phyloP scores from a whole-genome alignment of 2,113 vertebrate genomes.

The Piprites chloris region DNA sequence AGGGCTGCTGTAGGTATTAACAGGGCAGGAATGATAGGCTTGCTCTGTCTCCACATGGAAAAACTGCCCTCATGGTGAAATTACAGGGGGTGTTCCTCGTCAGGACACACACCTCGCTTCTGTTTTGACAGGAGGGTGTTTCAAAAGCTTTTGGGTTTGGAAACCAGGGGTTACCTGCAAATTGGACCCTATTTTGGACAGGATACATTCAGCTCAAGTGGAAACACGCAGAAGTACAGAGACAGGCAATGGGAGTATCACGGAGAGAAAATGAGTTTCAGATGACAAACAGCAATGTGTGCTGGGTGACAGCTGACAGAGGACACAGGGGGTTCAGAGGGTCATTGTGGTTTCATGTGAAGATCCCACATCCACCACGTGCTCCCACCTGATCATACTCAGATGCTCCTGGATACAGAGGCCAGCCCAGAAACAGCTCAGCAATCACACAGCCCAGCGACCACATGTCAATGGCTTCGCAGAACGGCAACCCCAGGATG shows the following conservation, averaged over 20 bases:
- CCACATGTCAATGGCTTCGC: slow-evolving; percentile 99
- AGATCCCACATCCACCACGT: neutral
- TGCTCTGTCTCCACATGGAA: neutral
- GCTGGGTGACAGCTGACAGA: fast-evolving
- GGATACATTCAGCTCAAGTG: neutral
- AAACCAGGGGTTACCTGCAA: neutral
- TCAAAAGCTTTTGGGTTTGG: neutral
- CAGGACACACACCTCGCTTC: neutral
- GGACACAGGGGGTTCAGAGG: neutral
- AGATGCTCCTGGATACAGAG: slow-evolving; percentile 94
- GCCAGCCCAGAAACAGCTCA: slow-evolving; percentile 96
- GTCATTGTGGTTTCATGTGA: fast-evolving
- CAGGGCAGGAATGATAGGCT: slow-evolving; percentile 6
- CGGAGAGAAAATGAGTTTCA: neutral
- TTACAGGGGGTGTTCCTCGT: neutral
- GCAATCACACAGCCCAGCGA: slow-evolving; percentile 97
- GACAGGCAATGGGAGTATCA: neutral
- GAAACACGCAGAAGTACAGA: neutral
- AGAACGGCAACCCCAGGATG: slow-evolving; percentile 94
- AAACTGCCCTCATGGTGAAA: slow-evolving; percentile 17
- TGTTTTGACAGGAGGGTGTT: neutral
- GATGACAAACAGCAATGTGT: neutral
- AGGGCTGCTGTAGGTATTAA: slow-evolving; percentile 20
- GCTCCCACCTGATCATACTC: slow-evolving; percentile 94
- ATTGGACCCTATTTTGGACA: neutral